Conservation (phyloP, 2,888 invertebrate species). For the Thalpophila matura region DNA sequence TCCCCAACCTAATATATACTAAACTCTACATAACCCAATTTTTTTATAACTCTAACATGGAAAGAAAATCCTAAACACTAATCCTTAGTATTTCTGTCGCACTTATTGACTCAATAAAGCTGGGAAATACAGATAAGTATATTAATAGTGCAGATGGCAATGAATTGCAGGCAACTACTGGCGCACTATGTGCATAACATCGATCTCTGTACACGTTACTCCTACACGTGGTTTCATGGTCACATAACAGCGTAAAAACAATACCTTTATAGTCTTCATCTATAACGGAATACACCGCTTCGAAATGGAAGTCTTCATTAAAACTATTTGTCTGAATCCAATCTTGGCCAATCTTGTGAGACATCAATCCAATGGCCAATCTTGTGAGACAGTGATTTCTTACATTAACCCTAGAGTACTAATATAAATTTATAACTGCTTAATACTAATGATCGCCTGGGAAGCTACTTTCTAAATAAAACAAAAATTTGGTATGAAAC, state of each 20-base stretch:
- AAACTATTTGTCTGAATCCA: background rate
- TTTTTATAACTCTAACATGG: no score
- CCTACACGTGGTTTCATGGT: constrained; percentile 40
- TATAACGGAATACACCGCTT: constrained; percentile 34
- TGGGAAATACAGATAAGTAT: background rate
- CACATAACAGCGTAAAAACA: constrained; percentile 20
- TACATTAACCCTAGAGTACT: no score
- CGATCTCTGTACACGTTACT: constrained; percentile 13
- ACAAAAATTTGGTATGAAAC: no score
- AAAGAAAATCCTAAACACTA: no score
- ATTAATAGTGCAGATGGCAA: constrained; percentile 10
- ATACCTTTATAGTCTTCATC: constrained; percentile 38
- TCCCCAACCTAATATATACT: no score
- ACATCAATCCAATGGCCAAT: no score
- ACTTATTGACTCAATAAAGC: background rate
- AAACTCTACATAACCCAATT: no score
- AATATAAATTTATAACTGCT: no score
- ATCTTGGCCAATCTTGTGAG: background rate
- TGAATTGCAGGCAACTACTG: constrained; percentile 17
- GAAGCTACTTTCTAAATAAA: no score
- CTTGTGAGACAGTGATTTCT: background rate
- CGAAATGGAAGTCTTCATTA: background rate
- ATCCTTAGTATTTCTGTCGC: no score
- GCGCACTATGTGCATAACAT: constrained; percentile 12
- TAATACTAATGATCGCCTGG: no score